phyloP scores from a whole-genome alignment of 2,888 invertebrate species.

The Silvanus unidentatus region DNA sequence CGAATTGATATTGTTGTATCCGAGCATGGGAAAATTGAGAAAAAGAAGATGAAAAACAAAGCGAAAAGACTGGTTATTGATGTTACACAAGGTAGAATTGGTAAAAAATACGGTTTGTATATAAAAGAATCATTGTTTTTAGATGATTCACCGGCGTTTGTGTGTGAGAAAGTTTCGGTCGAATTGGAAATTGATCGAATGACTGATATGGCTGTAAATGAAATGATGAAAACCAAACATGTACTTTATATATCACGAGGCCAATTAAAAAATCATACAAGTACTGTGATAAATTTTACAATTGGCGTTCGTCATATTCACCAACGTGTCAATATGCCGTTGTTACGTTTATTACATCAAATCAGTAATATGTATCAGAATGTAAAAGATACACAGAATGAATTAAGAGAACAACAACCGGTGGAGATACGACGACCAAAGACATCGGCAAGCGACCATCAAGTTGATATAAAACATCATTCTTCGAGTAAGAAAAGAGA shows the following conservation, averaged over 20 bases:
- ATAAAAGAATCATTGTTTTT: slow-evolving; percentile 41
- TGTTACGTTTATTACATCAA: slow-evolving; percentile 86
- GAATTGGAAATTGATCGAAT: slow-evolving; percentile 86
- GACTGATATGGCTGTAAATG: slow-evolving; percentile 83
- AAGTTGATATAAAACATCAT: slow-evolving; percentile 52
- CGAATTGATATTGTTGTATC: slow-evolving; percentile 93
- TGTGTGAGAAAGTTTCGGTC: slow-evolving; percentile 85
- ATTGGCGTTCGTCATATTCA: slow-evolving; percentile 74
- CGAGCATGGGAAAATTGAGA: slow-evolving; percentile 66
- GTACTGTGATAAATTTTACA: slow-evolving; percentile 86
- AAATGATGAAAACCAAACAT: slow-evolving; percentile 75
- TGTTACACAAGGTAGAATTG: slow-evolving; percentile 30
- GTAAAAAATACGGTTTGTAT: too few relatives aligned
- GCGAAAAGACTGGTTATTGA: slow-evolving; percentile 39
- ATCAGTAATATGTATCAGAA: slow-evolving; percentile 97
- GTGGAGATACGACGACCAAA: slow-evolving; percentile 43
- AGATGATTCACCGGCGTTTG: slow-evolving; percentile 80
- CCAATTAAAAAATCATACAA: slow-evolving; percentile 85
- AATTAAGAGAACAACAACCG: slow-evolving; percentile 70
- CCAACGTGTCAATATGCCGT: slow-evolving; percentile 95
- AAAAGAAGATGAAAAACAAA: slow-evolving; percentile 50
- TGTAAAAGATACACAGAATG: slow-evolving; percentile 89
- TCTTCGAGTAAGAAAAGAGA: slow-evolving; percentile 50
- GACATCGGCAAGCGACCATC: slow-evolving; percentile 43
- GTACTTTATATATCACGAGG: slow-evolving; percentile 81